These are phyloP conservation scores for Galago senegalensis DNA, from an alignment of 2,797 vertebrate genomes.

Conservation along the genomic window DNA sequence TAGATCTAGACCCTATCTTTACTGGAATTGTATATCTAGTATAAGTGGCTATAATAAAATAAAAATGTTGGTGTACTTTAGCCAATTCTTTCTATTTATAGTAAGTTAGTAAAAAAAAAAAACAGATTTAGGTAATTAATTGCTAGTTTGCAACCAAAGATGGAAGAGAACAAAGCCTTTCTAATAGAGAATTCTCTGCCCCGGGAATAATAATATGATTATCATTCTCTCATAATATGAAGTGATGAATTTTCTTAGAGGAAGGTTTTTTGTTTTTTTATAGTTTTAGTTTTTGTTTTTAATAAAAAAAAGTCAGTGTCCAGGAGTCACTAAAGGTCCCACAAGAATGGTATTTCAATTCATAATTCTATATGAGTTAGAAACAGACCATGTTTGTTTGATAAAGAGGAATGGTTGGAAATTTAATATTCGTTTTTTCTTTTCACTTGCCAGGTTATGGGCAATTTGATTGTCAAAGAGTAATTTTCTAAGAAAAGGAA, in stretches of 20 bases:
- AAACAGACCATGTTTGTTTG: background rate
- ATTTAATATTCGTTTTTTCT: background rate
- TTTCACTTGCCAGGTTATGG: slow-evolving; percentile 2
- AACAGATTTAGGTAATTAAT: background rate
- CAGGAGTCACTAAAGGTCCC: background rate
- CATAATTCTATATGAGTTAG: background rate
- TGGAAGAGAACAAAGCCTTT: background rate
- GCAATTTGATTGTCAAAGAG: slow-evolving; percentile 22
- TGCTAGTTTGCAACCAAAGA: background rate
- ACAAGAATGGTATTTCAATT: background rate
- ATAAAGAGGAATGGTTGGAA: background rate
- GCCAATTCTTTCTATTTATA: background rate
- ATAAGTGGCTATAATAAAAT: background rate
- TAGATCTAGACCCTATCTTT: slow-evolving; percentile 7
- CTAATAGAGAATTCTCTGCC: background rate
- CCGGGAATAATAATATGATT: background rate
- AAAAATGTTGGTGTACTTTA: background rate
- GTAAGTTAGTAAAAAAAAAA: background rate
- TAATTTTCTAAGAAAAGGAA: background rate
- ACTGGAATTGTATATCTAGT: background rate
- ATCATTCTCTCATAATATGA: background rate
- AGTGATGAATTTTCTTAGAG: background rate
- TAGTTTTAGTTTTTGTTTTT: background rate
- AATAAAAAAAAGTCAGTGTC: slow-evolving; percentile 38
- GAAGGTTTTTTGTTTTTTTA: background rate